Percentiles rank a stretch among this genome's conserved stretches.
Conservation (phyloP, 2,888 invertebrate genomes). For the Pedicia rivosa region DNA sequence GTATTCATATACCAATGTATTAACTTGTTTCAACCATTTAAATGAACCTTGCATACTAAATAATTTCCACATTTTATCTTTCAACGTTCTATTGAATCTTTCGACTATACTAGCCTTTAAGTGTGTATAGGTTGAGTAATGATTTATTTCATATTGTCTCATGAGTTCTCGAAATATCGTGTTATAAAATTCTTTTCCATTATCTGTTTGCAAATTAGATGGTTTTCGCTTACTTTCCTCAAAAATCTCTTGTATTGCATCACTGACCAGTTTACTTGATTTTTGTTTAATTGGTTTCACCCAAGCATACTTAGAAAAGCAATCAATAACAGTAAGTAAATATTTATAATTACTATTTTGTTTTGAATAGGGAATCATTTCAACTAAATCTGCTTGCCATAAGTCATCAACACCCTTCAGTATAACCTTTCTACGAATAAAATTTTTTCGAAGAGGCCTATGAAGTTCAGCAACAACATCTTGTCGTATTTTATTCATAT, state of each 20-base stretch:
- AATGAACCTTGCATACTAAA: too few species aligned
- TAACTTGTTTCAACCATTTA: too few species aligned
- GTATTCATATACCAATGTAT: conserved; percentile 11
- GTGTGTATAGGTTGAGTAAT: conserved; percentile 12
- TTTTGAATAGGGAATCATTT: too few species aligned
- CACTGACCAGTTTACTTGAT: too few species aligned
- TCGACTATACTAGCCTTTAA: conserved; percentile 19
- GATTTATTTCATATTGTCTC: conserved; percentile 12
- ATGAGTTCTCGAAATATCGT: conserved; percentile 15
- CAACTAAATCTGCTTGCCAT: too few species aligned
- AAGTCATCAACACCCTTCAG: conserved; percentile 25
- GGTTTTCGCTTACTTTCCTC: too few species aligned
- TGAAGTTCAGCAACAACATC: conserved; percentile 21
- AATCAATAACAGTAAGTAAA: conserved; percentile 24
- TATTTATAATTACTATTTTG: conserved; percentile 21
- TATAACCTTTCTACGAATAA: conserved; percentile 19
- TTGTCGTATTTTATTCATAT: too few species aligned
- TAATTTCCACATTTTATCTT: too few species aligned
- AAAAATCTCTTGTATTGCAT: too few species aligned
- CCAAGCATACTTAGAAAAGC: conserved; percentile 27
- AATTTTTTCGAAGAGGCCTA: conserved; percentile 23
- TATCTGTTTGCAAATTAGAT: conserved; percentile 18
- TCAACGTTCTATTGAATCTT: too few species aligned
- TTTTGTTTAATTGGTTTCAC: conserved; percentile 21
- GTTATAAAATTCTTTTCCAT: conserved; percentile 19